Conservation (phyloP, 2,888 invertebrate genomes). For the Scotopteryx bipunctaria region DNA sequence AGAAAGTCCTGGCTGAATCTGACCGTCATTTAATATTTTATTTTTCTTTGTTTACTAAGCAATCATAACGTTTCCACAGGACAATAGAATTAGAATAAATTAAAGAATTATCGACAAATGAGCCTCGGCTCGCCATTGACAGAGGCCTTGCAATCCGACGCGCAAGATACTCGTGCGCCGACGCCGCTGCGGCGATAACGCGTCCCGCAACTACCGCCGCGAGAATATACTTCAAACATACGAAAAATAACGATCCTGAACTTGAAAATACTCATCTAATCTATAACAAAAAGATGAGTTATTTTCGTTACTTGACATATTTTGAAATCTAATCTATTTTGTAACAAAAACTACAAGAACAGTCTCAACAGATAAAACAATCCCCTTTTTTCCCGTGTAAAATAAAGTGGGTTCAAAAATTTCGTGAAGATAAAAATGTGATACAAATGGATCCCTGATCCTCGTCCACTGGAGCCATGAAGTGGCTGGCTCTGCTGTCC, state of each 20-base stretch:
- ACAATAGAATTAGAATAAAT: neutral
- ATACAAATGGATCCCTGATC: neutral
- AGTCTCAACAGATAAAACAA: too few species aligned
- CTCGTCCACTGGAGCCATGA: conserved; percentile 45
- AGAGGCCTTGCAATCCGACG: conserved; percentile 19
- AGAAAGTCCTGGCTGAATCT: too few species aligned
- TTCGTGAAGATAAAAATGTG: conserved; percentile 3
- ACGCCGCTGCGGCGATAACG: conserved; percentile 14
- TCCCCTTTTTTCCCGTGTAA: too few species aligned
- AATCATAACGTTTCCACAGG: neutral
- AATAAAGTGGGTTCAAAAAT: too few species aligned
- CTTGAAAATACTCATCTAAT: too few species aligned
- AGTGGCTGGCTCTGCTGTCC: conserved; percentile 65
- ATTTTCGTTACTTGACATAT: neutral
- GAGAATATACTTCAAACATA: conserved; percentile 2
- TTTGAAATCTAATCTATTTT: neutral
- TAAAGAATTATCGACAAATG: neutral
- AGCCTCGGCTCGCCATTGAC: conserved; percentile 14
- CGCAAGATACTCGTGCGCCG: conserved; percentile 17
- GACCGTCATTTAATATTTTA: too few species aligned
- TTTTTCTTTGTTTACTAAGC: too few species aligned
- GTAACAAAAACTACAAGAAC: too few species aligned
- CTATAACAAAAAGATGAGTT: neutral
- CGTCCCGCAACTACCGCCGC: conserved; percentile 2
- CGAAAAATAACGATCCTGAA: too few species aligned